These are phyloP conservation scores for Cephonodes hylas DNA, from an alignment of 2,888 invertebrate species.

Conservation along the genomic window DNA sequence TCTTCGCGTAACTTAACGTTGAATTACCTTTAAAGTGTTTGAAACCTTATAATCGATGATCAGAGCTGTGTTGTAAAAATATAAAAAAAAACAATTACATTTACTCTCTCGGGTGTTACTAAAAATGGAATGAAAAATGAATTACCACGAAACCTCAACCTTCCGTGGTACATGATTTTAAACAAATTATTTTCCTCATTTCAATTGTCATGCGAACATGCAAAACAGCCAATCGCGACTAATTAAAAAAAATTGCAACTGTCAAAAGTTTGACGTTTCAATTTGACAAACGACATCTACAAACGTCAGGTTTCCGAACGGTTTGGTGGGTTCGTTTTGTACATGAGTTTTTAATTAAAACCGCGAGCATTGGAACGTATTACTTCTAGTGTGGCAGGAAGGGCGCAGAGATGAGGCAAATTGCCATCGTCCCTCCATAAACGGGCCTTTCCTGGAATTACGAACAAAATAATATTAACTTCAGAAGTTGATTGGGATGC, in stretches of 20 bases:
- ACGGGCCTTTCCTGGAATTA: slow-evolving; percentile 43
- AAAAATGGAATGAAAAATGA: neutral
- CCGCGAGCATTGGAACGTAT: slow-evolving; percentile 53
- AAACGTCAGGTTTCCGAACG: neutral
- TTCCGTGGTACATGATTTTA: neutral
- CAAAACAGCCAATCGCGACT: neutral
- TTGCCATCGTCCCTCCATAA: slow-evolving; percentile 39
- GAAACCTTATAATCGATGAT: no score
- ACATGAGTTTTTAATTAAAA: slow-evolving; percentile 72
- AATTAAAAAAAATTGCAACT: slow-evolving; percentile 3
- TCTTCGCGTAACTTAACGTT: no score
- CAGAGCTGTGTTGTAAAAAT: neutral
- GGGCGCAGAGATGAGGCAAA: slow-evolving; percentile 38
- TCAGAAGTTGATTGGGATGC: neutral
- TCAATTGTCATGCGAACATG: neutral
- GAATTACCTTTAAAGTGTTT: no score
- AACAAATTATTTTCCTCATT: neutral
- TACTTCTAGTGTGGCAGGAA: slow-evolving; percentile 41
- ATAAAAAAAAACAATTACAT: neutral
- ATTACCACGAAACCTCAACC: neutral
- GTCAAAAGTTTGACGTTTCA: slow-evolving; percentile 14
- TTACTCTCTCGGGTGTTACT: neutral
- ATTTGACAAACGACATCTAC: slow-evolving; percentile 14
- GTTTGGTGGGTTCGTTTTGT: slow-evolving; percentile 38
- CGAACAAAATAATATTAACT: slow-evolving; percentile 28